phyloP scores from a whole-genome alignment of 2,797 vertebrate species.

The Notolepis coatsorum region DNA sequence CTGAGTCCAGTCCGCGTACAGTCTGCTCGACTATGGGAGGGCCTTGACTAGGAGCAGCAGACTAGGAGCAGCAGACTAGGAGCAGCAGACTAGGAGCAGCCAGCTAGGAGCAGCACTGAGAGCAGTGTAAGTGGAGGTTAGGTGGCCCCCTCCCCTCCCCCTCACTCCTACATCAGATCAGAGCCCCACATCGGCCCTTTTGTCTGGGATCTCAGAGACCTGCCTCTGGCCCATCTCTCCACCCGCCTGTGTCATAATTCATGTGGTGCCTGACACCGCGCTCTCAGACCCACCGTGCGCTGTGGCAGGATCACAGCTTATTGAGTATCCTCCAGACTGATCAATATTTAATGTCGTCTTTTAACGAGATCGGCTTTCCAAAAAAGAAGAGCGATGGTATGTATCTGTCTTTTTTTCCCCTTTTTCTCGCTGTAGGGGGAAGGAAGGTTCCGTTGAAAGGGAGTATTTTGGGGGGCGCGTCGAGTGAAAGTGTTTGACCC shows the following conservation, averaged over 20 bases:
- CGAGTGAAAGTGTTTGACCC: constrained; percentile 58
- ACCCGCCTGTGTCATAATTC: constrained; percentile 55
- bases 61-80: no score
- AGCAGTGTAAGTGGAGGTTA: background rate
- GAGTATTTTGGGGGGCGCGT: constrained; percentile 49
- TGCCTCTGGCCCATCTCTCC: constrained; percentile 7
- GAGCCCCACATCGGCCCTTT: background rate
- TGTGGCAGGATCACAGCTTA: constrained; percentile 38
- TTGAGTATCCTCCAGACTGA: constrained; percentile 80
- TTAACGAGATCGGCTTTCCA: constrained; percentile 86
- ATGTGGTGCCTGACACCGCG: constrained; percentile 26
- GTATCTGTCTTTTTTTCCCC: background rate
- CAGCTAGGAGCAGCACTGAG: no score
- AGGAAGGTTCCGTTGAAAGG: constrained; percentile 74
- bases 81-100: no score
- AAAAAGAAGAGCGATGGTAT: constrained; percentile 57
- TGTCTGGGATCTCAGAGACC: background rate
- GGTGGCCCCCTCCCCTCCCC: background rate
- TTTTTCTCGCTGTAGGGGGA: constrained; percentile 79
- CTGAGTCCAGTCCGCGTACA: no score
- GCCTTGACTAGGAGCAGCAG: no score
- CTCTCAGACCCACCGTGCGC: constrained; percentile 35
- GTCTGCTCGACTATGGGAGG: no score
- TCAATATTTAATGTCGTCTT: constrained; percentile 89
- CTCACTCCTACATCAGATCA: background rate